A percentile compares a stretch with the other conserved stretches of the same genome.
These are phyloP conservation scores for Harpagifer antarcticus DNA, from an alignment of 2,797 vertebrate species.

Conservation along the genomic window DNA sequence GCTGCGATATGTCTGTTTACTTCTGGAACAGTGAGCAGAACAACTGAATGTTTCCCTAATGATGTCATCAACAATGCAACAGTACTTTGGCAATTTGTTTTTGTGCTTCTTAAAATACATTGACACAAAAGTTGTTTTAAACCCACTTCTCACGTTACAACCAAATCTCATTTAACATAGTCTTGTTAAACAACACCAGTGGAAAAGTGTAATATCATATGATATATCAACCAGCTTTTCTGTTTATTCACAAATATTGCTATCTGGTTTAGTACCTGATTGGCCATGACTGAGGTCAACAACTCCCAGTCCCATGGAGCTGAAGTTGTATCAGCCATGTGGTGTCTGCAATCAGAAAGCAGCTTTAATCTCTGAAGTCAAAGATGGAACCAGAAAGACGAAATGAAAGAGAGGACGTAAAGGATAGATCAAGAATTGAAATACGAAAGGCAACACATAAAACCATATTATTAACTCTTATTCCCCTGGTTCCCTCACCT, in stretches of 20 bases:
- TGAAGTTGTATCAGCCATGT: slow-evolving; percentile 84
- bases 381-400: neutral
- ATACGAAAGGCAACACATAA: neutral
- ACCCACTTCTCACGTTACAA: neutral
- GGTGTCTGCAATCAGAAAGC: slow-evolving; percentile 85
- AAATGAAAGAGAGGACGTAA: neutral
- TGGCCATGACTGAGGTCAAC: slow-evolving; percentile 86
- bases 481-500: slow-evolving; percentile 78
- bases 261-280: slow-evolving; percentile 84
- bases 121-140: neutral
- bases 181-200: neutral
- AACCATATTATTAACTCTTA: neutral
- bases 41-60: neutral
- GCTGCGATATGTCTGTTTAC: neutral
- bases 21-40: neutral
- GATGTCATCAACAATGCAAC: neutral
- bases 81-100: neutral
- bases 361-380: slow-evolving; percentile 30
- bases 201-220: neutral
- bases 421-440: neutral
- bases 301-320: slow-evolving; percentile 94
- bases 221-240: neutral
- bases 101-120: neutral
- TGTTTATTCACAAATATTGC: slow-evolving; percentile 5
- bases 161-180: neutral